Base-by-base conservation (phyloP, 2,888 invertebrate species). In the Drosophila nr. perissopoda region DNA sequence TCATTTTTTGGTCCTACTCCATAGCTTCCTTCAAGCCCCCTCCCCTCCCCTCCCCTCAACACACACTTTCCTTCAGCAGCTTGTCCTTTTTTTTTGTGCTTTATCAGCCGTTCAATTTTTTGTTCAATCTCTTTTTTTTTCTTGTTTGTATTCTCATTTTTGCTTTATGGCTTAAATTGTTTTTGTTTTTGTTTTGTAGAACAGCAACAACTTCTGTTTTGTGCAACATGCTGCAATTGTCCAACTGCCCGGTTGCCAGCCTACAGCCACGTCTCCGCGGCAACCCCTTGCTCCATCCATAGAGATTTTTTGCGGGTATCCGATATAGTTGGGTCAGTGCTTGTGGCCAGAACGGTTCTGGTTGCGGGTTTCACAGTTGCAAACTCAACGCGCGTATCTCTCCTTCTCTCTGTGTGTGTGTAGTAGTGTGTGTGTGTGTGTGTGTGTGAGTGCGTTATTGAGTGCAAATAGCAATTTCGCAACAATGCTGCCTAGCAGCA, bases 271-370 rank as follows among this genome's bases (percentile, higher is more conserved):
- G 31, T 11, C 34, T 46, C 25, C 51, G 25, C 25, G 25, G 21
- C 46, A 38, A 7, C 25, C 34, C 8, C 21, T 42, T 25, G 25
- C 49, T 59, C 40, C 56, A 63, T 60, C 75, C 69, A 72, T 27
- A 27, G 36, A 18, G 75, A 82, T 87, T 82, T 87, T 92, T 91
- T 91, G 91, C 82, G 91, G 92, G 90, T 91, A 91, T 92, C 92
- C 92, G 89, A 92, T 87, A 87, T 87, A 91, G 92, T 92, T 91
- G 91, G 91, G 91, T 91, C 92, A 91, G 91, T 89, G 92, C 91
- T 91, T 91, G 91, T 91, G 91, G 91, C 92, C 91, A 92, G 89
- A 92, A 92, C 90, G 92, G 91, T 92, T 92, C 91, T 92, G 91
- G 91, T 91, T 91, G 91, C 89, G 88, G 85, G 61, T 82, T 83